Evolutionary conservation across 2,113 vertebrate genomes (phyloP).

Genomic region (Oceanodroma tethys): DNA sequence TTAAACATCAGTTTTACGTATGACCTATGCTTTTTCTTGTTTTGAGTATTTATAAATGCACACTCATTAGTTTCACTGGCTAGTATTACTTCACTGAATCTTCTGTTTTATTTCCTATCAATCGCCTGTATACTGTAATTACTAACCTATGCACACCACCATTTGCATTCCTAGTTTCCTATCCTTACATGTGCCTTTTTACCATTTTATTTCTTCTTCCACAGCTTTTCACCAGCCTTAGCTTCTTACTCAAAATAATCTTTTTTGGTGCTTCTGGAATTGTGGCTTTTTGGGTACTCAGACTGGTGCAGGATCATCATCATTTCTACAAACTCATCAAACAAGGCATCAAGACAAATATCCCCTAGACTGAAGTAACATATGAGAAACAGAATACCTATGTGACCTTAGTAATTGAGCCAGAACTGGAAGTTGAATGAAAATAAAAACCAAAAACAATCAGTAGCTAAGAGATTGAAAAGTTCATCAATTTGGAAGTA

Average conservation of each 20-base stretch:
- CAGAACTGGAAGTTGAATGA: neutral
- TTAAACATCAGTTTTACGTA: neutral
- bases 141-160: neutral
- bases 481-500: neutral
- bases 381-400: neutral
- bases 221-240: neutral
- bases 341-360: neutral
- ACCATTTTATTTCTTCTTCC: neutral
- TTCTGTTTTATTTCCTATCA: neutral
- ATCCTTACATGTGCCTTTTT: neutral
- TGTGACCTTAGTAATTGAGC: neutral
- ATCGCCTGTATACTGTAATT: neutral
- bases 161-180: neutral
- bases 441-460: neutral
- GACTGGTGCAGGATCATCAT: neutral
- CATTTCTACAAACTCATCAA: neutral
- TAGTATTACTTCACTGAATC: neutral
- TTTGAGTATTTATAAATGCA: neutral
- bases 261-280: neutral
- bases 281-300: neutral
- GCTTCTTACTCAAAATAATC: neutral
- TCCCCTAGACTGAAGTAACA: rapidly evolving
- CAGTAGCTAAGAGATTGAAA: neutral
- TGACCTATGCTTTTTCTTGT: neutral
- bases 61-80: neutral